Percentiles rank a stretch among this genome's conserved stretches.
phyloP scores from a whole-genome alignment of 2,797 vertebrate genomes.

The Leuciscus waleckii region DNA sequence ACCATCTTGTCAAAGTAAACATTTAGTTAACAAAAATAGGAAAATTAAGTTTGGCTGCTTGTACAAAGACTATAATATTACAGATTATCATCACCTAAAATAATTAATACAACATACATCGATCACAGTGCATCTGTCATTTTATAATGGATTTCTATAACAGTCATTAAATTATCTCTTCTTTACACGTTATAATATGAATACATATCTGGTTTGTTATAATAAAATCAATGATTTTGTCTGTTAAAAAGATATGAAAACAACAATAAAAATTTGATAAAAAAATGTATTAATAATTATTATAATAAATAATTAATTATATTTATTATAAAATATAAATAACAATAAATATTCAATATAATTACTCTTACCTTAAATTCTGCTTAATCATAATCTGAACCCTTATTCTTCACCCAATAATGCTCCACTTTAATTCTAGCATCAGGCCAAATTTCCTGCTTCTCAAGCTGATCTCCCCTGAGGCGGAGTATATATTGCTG shows the following conservation, averaged over 20 bases:
- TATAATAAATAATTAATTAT: too few relatives aligned
- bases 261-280: too few relatives aligned
- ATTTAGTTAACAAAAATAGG: background rate
- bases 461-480: slow-evolving; percentile 34
- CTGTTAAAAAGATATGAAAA: too few relatives aligned
- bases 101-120: background rate
- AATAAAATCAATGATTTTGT: background rate
- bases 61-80: background rate
- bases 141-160: background rate
- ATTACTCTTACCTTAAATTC: background rate
- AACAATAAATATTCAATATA: background rate
- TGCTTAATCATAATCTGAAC: background rate
- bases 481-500: slow-evolving; percentile 38
- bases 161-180: background rate
- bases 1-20: background rate
- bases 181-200: background rate
- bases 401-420: slow-evolving; percentile 2
- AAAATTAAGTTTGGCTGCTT: background rate
- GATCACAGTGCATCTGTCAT: background rate
- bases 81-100: background rate
- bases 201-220: background rate
- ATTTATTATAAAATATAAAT: too few relatives aligned
- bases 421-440: slow-evolving; percentile 8
- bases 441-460: slow-evolving; percentile 34
- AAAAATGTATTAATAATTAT: too few relatives aligned